Evolutionary conservation across 2,797 vertebrate genomes (phyloP).

Genomic region (Sebastiscus albofasciatus): DNA sequence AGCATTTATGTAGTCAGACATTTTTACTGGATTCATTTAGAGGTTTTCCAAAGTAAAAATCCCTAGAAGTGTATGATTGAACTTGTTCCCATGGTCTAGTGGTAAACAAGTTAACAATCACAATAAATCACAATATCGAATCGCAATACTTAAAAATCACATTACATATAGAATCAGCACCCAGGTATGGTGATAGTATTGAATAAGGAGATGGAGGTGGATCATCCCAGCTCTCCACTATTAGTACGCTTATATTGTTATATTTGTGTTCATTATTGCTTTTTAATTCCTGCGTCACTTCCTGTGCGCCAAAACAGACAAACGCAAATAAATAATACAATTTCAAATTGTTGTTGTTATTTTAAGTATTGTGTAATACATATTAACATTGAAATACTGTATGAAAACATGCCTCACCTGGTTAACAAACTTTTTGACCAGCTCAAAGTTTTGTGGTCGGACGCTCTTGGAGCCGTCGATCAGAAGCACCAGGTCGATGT

Average conservation of each 20-base stretch:
- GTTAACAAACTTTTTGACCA: conserved; percentile 96
- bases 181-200: too few relatives aligned
- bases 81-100: too few relatives aligned
- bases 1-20: too few relatives aligned
- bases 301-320: not conserved
- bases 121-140: too few relatives aligned
- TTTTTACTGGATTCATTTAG: too few relatives aligned
- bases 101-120: too few relatives aligned
- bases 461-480: conserved; percentile 98
- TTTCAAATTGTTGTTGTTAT: not conserved
- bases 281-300: not conserved
- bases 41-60: too few relatives aligned
- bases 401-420: conserved; percentile 55
- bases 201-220: too few relatives aligned
- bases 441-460: conserved; percentile 95
- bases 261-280: not conserved
- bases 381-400: not conserved
- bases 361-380: not conserved
- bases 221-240: too few relatives aligned
- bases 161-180: too few relatives aligned
- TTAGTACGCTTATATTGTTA: not conserved
- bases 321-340: not conserved
- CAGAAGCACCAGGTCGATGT: conserved; percentile 92
- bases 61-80: too few relatives aligned
- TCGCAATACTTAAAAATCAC: too few relatives aligned